These are phyloP conservation scores for Rhinichthys klamathensis DNA, from an alignment of 2,113 vertebrate genomes.

Conservation along the genomic window DNA sequence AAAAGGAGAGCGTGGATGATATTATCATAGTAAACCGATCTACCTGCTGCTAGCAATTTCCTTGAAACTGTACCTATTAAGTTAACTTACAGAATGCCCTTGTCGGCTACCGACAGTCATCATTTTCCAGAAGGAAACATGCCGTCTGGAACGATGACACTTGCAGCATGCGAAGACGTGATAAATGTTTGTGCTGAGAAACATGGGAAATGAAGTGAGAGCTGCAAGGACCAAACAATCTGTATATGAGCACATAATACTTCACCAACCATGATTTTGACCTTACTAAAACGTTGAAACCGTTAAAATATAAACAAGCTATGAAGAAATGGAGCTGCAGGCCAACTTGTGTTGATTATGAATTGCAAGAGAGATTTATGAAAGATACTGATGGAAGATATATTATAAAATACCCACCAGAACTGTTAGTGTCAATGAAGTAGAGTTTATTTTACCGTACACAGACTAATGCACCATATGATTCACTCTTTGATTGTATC, in stretches of 20 bases:
- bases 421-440: background rate
- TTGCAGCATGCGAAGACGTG: background rate
- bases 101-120: background rate
- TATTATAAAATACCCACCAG: background rate
- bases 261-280: background rate
- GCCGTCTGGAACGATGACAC: slow-evolving; percentile 26
- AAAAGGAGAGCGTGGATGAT: background rate
- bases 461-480: background rate
- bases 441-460: background rate
- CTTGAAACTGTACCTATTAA: slow-evolving; percentile 6
- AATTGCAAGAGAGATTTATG: background rate
- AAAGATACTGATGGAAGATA: background rate
- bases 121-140: slow-evolving; percentile 26
- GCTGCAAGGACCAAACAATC: background rate
- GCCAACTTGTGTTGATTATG: background rate
- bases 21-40: background rate
- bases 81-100: slow-evolving; percentile 18
- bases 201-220: slow-evolving; percentile 17
- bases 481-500: slow-evolving; percentile 4
- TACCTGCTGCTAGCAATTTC: slow-evolving; percentile 7
- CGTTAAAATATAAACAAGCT: background rate
- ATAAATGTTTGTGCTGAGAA: slow-evolving; percentile 19
- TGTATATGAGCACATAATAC: background rate
- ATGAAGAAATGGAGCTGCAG: background rate
- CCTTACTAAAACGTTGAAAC: background rate